These are phyloP conservation scores for Saimiri boliviensis DNA, from an alignment of 2,113 vertebrate genomes.

Conservation along the genomic window DNA sequence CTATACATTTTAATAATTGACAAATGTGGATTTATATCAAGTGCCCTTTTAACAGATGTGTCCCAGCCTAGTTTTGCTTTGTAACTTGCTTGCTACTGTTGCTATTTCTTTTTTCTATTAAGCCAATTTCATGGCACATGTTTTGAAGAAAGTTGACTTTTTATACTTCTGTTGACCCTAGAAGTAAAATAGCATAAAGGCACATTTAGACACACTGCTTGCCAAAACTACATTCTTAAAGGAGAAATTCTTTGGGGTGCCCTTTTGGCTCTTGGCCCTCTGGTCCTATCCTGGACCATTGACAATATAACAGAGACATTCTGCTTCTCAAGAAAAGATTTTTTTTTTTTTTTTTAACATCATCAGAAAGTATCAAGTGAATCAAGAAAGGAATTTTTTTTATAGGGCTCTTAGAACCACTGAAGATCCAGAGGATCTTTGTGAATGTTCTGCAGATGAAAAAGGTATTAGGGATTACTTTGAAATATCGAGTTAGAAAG, in stretches of 20 bases:
- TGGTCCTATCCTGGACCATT: neutral
- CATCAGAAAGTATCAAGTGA: neutral
- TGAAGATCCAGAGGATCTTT: neutral
- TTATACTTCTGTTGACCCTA: neutral
- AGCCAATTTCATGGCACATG: neutral
- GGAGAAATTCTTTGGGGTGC: neutral
- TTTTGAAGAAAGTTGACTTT: constrained; percentile 40
- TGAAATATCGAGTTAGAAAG: neutral
- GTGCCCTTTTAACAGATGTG: neutral
- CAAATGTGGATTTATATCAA: neutral
- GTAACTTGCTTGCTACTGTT: neutral
- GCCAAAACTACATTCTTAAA: neutral
- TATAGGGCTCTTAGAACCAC: neutral
- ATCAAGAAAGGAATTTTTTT: neutral
- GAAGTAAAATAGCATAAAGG: neutral
- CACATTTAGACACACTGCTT: neutral
- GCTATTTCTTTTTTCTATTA: neutral
- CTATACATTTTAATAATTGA: neutral
- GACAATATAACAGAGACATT: neutral
- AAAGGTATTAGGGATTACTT: neutral
- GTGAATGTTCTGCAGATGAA: neutral
- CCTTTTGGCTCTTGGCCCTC: neutral
- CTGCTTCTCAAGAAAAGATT: neutral
- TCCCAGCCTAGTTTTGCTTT: neutral
- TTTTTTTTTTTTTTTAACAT: neutral